Evolutionary conservation across 1,140 invertebrate genomes (phyloP), one percentile per base, ranked within the genome.

Genomic region (Gonioctena quinquepunctata): DNA sequence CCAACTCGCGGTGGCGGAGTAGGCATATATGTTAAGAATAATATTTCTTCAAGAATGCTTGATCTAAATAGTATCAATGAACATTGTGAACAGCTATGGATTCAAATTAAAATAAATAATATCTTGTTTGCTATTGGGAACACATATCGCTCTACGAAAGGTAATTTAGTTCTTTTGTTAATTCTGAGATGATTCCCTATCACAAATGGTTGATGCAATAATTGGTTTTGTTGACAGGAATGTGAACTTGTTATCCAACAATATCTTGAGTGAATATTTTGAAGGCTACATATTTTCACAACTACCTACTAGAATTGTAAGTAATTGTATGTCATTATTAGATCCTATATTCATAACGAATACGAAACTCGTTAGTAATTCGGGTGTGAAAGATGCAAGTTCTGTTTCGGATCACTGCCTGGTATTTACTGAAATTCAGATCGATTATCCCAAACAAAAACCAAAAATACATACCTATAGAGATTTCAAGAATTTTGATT

Each of bases 371-470:
- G n/a, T n/a, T n/a, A n/a, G n/a, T 21, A 52, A 52, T 13, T 52
- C 50, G n/a, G 50, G 50, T 52, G 50, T 52, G 50, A 52, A 52
- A 21, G 50, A 52, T 52, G 50, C 50, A 52, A 52, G 50, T 16
- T 52, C 50, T 52, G 7, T 52, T 52, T 52, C 50, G 50, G 50
- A 52, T 16, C 50, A 52, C 50, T 52, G 50, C 19, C 50, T 52
- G 50, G 50, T 52, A 52, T 52, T 52, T 52, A 52, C 16, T 52
- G 50, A 52, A 52, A 52, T 52, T 52, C 50, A 52, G 8, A 52
- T 52, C 16, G 6, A 52, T 16, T 52, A 16, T 52, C n/a, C n/a
- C n/a, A n/a, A n/a, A n/a, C n/a, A n/a, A n/a, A n/a, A n/a, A n/a
- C n/a, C n/a, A n/a, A n/a, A n/a, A n/a, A n/a, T n/a, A n/a, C n/a